These are phyloP conservation scores for Gobius niger DNA, from an alignment of 2,113 vertebrate species.

Conservation along the genomic window DNA sequence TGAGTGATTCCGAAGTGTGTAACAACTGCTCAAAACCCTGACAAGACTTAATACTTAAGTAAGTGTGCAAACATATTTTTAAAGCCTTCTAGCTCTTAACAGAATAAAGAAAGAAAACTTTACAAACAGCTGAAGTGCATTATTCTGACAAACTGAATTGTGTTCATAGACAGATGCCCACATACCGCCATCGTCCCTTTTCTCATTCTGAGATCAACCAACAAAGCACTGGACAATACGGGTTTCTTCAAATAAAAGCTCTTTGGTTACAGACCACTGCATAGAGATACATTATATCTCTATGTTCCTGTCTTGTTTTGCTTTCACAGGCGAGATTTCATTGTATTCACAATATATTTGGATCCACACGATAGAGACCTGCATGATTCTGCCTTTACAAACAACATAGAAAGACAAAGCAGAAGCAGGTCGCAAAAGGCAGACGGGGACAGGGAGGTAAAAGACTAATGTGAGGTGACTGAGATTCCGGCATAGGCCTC, in stretches of 20 bases:
- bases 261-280: conserved; percentile 61
- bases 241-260: conserved; percentile 62
- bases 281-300: conserved; percentile 61
- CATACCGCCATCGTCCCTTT: conserved; percentile 57
- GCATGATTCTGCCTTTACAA: conserved; percentile 48
- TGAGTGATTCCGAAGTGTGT: not conserved
- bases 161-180: conserved; percentile 45
- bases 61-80: not conserved
- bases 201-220: conserved; percentile 56
- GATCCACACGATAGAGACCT: conserved; percentile 60
- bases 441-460: conserved; percentile 57
- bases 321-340: conserved; percentile 54
- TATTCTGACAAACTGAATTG: conserved; percentile 56
- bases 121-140: conserved; percentile 34
- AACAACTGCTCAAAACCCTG: not conserved
- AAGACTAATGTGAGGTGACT: conserved; percentile 61
- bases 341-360: conserved; percentile 54
- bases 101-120: conserved; percentile 41
- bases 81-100: conserved; percentile 9
- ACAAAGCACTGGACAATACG: conserved; percentile 60
- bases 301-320: conserved; percentile 36
- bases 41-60: not conserved
- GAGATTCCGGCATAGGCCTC: conserved; percentile 44
- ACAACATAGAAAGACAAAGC: conserved; percentile 73
- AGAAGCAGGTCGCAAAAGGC: conserved; percentile 50